Evolutionary conservation across 2,113 vertebrate genomes (phyloP), one percentile per base, ranked within the genome.

Genomic region (Labrus mixtus): DNA sequence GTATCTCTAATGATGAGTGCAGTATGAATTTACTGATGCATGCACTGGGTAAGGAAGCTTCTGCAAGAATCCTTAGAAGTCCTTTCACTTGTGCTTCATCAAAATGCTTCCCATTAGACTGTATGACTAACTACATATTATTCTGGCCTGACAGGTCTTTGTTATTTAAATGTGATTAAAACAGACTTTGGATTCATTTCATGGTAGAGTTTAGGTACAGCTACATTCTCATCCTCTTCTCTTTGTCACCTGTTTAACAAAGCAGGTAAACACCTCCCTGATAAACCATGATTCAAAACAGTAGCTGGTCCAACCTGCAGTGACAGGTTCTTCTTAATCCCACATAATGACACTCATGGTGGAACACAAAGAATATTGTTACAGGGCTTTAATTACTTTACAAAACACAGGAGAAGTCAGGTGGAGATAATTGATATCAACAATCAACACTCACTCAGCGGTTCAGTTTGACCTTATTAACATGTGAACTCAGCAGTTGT

Each of bases 261-360:
- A 71, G 39, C 16, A 22, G 51, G 53, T 61, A 69, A 80, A 77
- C 68, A 85, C 53, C 53, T 68, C 33, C 55, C 1, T n/a, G 10
- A 62, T 68, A 56, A 74, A 73, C 29, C 60, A 36, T 17, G 4
- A 67, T 37, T 75, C 29, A 66, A 68, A 82, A 68, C 61, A 64
- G 78, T 33, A 60, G 72, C 81, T 43, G 59, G 76, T 74, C 51
- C 79, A 84, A 86, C 74, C 68, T 56, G 83, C 12, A 60, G 29
- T 6, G 33, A 63, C 83, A 67, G 76, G 84, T 77, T 73, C 71
- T 73, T 23, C 63, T 69, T 23, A 13, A 8, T 53, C 10, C 1
- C 12, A 22, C 53, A 37, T 46, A 74, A 68, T 63, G 54, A 58
- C 65, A 64, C 29, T 23, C 25, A 41, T 1, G 20, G n/a, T 9